Conservation (phyloP, 1,140 invertebrate genomes). For the Apis florea region DNA sequence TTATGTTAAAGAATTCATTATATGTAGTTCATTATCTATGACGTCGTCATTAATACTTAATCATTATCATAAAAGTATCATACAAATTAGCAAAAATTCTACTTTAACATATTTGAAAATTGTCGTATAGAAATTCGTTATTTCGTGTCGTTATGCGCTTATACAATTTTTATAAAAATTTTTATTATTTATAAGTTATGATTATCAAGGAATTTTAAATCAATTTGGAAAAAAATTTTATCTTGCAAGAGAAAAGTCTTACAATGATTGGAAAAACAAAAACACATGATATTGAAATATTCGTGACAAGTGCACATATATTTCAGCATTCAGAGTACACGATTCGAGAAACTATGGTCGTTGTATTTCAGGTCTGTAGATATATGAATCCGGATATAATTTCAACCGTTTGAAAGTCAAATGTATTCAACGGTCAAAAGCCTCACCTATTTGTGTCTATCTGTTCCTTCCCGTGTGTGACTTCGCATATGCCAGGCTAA, state of each 20-base stretch:
- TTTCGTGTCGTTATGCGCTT: background rate
- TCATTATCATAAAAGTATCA: background rate
- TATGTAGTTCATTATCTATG: background rate
- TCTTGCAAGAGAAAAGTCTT: background rate
- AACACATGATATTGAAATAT: background rate
- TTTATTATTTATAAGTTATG: background rate
- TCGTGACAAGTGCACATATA: too few species aligned
- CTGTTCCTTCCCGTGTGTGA: constrained; percentile 4
- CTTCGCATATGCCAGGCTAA: background rate
- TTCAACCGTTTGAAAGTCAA: constrained; percentile 53
- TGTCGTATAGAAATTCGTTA: background rate
- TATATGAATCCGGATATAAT: constrained; percentile 46
- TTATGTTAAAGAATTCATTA: too few species aligned
- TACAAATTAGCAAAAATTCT: background rate
- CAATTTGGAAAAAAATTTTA: background rate
- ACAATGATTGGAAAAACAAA: background rate
- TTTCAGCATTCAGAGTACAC: background rate
- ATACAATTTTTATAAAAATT: background rate
- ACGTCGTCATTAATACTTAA: background rate
- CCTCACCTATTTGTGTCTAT: constrained; percentile 35
- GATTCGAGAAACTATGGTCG: background rate
- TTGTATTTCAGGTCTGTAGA: background rate
- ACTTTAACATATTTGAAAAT: background rate
- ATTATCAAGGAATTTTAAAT: background rate
- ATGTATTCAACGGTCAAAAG: constrained; percentile 45